Evolutionary conservation across 2,797 vertebrate genomes (phyloP).

Genomic region (Cheirogaleus major): DNA sequence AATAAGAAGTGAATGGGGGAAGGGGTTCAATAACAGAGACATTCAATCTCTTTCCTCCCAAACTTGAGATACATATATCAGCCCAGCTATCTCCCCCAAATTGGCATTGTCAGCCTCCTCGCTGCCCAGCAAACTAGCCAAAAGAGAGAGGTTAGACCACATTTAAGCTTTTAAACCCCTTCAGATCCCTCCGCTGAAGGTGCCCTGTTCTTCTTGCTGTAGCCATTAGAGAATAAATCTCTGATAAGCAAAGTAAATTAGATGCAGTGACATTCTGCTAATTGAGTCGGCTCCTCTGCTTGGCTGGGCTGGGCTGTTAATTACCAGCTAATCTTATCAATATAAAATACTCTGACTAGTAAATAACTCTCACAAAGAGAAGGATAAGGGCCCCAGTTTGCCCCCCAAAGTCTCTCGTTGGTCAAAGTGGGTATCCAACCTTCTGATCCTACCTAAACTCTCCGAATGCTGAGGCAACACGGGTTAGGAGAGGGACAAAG

Average conservation of each 20-base stretch:
- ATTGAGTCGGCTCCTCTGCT: slow-evolving; percentile 94
- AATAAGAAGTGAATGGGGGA: background rate
- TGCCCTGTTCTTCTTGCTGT: slow-evolving; percentile 82
- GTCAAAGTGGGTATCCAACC: background rate
- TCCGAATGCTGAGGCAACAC: slow-evolving; percentile 41
- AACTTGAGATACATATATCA: background rate
- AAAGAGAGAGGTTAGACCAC: slow-evolving; percentile 63
- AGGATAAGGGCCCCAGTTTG: slow-evolving; percentile 63
- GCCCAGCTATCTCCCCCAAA: background rate
- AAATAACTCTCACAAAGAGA: slow-evolving; percentile 73
- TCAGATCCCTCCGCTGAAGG: slow-evolving; percentile 80
- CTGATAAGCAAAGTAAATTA: slow-evolving; percentile 94
- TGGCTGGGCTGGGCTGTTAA: slow-evolving; percentile 94
- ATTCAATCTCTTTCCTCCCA: background rate
- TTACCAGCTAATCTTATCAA: slow-evolving; percentile 98
- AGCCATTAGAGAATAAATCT: slow-evolving; percentile 88
- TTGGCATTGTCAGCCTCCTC: background rate
- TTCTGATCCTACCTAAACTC: slow-evolving; percentile 57
- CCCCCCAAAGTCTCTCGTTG: slow-evolving; percentile 38
- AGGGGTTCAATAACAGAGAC: background rate
- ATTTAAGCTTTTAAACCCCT: slow-evolving; percentile 79
- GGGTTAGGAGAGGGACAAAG: background rate
- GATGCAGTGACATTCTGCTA: slow-evolving; percentile 95
- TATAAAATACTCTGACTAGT: slow-evolving; percentile 89
- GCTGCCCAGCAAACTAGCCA: slow-evolving; percentile 3